A percentile compares a stretch with the other conserved stretches of the same genome.
Conservation (phyloP, 2,888 invertebrate genomes). For the Eilema depressum region DNA sequence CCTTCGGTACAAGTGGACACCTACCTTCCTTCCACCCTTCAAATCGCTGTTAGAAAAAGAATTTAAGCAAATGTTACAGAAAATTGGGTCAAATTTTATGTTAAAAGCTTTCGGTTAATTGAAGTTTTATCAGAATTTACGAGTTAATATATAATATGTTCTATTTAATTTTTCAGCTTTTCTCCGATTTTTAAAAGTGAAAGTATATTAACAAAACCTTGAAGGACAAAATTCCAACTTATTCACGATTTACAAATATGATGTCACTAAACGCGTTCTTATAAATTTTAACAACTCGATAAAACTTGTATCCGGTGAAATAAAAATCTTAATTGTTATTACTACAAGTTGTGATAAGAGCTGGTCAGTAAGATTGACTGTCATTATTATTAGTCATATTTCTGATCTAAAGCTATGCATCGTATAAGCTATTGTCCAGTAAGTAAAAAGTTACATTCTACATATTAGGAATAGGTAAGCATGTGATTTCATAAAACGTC, state of each 20-base stretch:
- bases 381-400: neutral
- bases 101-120: conserved; percentile 49
- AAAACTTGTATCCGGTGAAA: neutral
- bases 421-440: conserved; percentile 40
- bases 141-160: conserved; percentile 33
- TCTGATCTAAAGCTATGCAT: conserved; percentile 17
- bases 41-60: conserved; percentile 58
- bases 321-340: neutral
- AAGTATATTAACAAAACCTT: conserved; percentile 11
- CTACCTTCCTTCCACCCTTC: conserved; percentile 64
- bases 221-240: neutral
- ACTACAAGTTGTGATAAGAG: neutral
- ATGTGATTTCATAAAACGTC: conserved; percentile 76
- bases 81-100: conserved; percentile 54
- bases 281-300: neutral
- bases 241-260: neutral
- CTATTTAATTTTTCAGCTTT: conserved; percentile 30
- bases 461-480: conserved; percentile 60
- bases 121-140: conserved; percentile 48
- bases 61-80: conserved; percentile 50
- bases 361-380: neutral
- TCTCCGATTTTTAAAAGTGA: conserved; percentile 2
- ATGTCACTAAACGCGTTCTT: neutral
- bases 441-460: conserved; percentile 63
- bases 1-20: conserved; percentile 75